These are phyloP conservation scores for Scrobipalpa atriplicella DNA, from an alignment of 2,888 invertebrate species.

Conservation along the genomic window DNA sequence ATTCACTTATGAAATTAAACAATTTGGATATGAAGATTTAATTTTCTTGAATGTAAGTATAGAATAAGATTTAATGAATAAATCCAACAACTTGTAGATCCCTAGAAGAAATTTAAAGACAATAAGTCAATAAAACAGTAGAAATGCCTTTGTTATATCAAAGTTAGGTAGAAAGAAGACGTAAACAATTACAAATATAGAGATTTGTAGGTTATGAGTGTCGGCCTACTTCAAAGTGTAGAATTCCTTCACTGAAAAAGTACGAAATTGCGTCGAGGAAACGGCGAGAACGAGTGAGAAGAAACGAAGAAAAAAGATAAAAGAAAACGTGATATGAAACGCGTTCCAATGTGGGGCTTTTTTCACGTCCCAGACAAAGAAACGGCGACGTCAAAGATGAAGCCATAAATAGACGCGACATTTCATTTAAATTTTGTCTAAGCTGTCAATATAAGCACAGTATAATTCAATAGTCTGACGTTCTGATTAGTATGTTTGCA, in stretches of 20 bases:
- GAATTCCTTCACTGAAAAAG: slow-evolving; percentile 15
- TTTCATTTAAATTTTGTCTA: neutral
- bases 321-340: slow-evolving; percentile 55
- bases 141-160: too few species aligned
- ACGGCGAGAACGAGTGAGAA: slow-evolving; percentile 23
- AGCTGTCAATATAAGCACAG: too few species aligned
- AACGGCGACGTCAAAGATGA: slow-evolving; percentile 44
- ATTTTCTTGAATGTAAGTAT: too few species aligned
- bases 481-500: too few species aligned
- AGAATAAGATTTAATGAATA: too few species aligned
- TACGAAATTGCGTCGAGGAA: slow-evolving; percentile 24
- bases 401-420: neutral
- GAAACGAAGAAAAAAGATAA: slow-evolving; percentile 25
- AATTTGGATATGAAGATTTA: too few species aligned
- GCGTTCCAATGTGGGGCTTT: slow-evolving; percentile 53
- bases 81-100: too few species aligned
- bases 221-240: neutral
- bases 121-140: too few species aligned
- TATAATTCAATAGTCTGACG: too few species aligned
- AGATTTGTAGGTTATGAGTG: neutral
- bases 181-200: neutral
- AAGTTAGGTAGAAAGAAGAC: too few species aligned
- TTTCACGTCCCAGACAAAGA: slow-evolving; percentile 50
- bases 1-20: too few species aligned
- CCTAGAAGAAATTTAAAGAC: too few species aligned